Percentiles rank a stretch among this genome's conserved stretches.
Evolutionary conservation across 2,797 vertebrate genomes (phyloP).

Genomic region (Malurus splendens): DNA sequence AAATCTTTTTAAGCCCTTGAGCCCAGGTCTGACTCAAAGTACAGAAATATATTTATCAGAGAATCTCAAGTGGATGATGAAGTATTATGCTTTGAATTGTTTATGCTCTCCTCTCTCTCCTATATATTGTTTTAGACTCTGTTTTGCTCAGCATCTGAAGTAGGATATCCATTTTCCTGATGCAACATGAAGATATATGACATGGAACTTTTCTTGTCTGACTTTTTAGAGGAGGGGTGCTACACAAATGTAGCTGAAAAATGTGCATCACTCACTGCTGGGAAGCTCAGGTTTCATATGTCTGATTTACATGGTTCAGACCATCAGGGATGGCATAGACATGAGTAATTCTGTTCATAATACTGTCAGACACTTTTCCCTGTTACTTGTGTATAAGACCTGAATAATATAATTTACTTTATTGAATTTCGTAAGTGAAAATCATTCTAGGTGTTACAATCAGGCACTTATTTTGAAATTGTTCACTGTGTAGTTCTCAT

Average conservation of each 20-base stretch:
- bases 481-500: neutral
- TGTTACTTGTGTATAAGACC: neutral
- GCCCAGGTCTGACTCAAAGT: neutral
- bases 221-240: neutral
- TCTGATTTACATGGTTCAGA: neutral
- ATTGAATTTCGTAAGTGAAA: neutral
- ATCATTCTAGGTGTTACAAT: neutral
- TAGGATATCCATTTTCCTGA: neutral
- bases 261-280: neutral
- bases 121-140: neutral
- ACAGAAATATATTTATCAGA: neutral
- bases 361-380: neutral
- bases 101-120: neutral
- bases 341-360: neutral
- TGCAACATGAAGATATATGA: neutral
- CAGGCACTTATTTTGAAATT: neutral
- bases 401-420: neutral
- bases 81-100: neutral
- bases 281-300: neutral
- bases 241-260: neutral
- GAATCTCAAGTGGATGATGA: neutral
- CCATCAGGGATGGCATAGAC: neutral
- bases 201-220: neutral
- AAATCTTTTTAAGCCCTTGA: conserved; percentile 5
- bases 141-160: neutral